Conservation (phyloP, 1,140 invertebrate species). For the Diachasma alloeum region DNA sequence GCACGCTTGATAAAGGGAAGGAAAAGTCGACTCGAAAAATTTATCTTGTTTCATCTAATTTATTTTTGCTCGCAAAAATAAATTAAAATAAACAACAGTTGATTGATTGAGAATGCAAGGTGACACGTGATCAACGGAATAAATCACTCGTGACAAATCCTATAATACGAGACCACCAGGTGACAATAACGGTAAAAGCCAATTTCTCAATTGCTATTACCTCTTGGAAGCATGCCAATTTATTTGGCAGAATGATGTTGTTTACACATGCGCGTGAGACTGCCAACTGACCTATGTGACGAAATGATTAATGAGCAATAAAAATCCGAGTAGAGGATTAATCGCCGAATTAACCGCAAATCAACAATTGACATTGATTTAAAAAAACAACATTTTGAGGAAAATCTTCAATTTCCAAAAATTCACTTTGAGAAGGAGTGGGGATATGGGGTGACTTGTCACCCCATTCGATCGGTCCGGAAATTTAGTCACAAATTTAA, state of each 20-base stretch:
- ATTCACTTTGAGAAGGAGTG: no score
- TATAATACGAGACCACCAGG: background rate
- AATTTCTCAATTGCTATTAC: background rate
- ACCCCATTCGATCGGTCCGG: no score
- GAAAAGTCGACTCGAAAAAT: background rate
- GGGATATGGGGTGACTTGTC: no score
- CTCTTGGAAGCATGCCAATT: background rate
- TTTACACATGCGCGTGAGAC: background rate
- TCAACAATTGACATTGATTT: no score
- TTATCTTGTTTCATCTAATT: background rate
- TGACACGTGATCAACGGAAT: background rate
- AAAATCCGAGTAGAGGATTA: background rate
- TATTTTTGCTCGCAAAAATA: background rate
- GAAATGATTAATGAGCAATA: background rate
- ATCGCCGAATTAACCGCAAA: no score
- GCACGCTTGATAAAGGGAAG: background rate
- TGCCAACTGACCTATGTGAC: background rate
- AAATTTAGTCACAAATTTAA: no score
- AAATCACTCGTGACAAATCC: slow-evolving; percentile 10
- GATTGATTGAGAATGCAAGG: background rate
- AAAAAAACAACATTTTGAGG: no score
- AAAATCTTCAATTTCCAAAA: no score
- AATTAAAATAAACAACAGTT: background rate
- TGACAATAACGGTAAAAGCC: background rate
- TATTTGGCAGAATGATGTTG: background rate